These are phyloP conservation scores for Diabrotica virgifera DNA, from an alignment of 1,140 invertebrate genomes.

Conservation along the genomic window DNA sequence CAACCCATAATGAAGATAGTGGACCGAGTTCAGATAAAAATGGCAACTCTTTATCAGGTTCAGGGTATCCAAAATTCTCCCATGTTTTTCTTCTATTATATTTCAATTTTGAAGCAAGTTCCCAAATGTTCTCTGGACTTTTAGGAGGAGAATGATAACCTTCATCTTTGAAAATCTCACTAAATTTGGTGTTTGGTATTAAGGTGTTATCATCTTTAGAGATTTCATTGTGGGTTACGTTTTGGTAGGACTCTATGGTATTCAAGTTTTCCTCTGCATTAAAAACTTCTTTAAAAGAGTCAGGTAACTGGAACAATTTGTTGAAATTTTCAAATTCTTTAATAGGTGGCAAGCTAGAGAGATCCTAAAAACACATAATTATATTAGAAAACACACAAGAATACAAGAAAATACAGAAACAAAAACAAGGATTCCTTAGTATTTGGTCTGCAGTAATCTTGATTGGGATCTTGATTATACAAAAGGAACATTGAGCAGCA, in stretches of 20 bases:
- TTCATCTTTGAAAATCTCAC: slow-evolving; percentile 26
- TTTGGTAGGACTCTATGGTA: background rate
- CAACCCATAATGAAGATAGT: slow-evolving; percentile 35
- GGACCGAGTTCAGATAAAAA: slow-evolving; percentile 40
- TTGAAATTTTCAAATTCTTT: slow-evolving; percentile 22
- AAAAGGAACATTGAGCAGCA: too few relatives aligned
- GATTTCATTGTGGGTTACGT: background rate
- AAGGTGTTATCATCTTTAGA: background rate
- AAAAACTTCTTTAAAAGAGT: slow-evolving; percentile 5
- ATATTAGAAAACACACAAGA: background rate
- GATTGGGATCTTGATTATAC: too few relatives aligned
- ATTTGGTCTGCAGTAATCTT: too few relatives aligned
- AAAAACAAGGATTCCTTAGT: too few relatives aligned
- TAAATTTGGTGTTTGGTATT: background rate
- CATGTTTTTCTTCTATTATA: slow-evolving; percentile 36
- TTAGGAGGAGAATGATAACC: slow-evolving; percentile 29
- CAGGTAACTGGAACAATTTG: slow-evolving; percentile 19
- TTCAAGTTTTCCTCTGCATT: slow-evolving; percentile 20
- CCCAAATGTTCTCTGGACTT: slow-evolving; percentile 39
- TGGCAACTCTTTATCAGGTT: slow-evolving; percentile 36
- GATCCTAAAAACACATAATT: slow-evolving; percentile 26
- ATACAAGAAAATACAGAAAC: too few relatives aligned
- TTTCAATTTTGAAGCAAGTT: slow-evolving; percentile 29
- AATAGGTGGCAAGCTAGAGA: slow-evolving; percentile 29
- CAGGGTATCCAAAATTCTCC: slow-evolving; percentile 39